phyloP scores from a whole-genome alignment of 2,797 vertebrate species.

The Esox lucius region DNA sequence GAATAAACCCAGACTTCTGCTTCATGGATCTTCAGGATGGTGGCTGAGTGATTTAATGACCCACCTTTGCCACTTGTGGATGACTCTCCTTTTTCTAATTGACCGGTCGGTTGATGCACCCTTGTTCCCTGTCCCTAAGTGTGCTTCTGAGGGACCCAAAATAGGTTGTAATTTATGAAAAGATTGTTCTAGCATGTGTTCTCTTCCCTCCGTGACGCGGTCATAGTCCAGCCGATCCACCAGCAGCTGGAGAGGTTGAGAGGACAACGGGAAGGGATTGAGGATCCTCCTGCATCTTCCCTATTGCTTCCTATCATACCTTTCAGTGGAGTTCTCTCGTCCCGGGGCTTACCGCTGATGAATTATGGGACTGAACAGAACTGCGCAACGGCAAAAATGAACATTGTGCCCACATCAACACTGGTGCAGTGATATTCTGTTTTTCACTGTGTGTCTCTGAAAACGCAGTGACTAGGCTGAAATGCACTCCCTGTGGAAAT shows the following conservation, averaged over 20 bases:
- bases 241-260: slow-evolving; percentile 43
- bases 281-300: background rate
- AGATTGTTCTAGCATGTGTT: slow-evolving; percentile 44
- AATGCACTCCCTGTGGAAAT: background rate
- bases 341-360: background rate
- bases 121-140: slow-evolving; percentile 38
- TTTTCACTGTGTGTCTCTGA: background rate
- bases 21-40: slow-evolving; percentile 84
- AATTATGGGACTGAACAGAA: background rate
- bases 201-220: slow-evolving; percentile 31
- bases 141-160: slow-evolving; percentile 40
- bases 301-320: background rate
- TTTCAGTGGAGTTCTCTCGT: background rate
- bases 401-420: background rate
- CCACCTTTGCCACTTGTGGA: slow-evolving; percentile 28
- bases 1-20: slow-evolving; percentile 72
- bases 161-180: slow-evolving; percentile 32
- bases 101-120: slow-evolving; percentile 48
- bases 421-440: background rate
- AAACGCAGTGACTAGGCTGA: background rate
- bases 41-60: slow-evolving; percentile 73
- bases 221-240: slow-evolving; percentile 37
- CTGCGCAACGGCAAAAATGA: background rate
- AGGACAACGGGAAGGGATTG: slow-evolving; percentile 7
- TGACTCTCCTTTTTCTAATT: slow-evolving; percentile 59